Base-by-base conservation (phyloP, 2,797 vertebrate species). In the Crax fasciolata region DNA sequence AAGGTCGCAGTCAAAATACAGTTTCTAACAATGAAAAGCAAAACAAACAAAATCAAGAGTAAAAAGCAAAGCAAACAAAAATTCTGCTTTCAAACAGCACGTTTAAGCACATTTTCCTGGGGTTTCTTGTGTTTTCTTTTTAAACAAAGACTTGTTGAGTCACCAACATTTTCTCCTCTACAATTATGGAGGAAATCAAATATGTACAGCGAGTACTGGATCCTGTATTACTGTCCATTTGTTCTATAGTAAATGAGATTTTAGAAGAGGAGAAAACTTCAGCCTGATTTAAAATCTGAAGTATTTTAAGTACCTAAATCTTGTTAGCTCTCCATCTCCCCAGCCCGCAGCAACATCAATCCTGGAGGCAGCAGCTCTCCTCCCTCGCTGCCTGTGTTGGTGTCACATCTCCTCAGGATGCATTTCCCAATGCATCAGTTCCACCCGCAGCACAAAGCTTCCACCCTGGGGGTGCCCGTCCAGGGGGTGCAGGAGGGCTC, bases 131-230 rank as follows among this genome's bases (percentile, higher is more conserved):
- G 30, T 1, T 16, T 75, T 82, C 39, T 63, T 89, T 24, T 78
- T 74, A 83, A 95, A 72, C 62, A 61, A 51, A 85, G 82, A 81
- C 88, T 88, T 94, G 87, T 94, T 84, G 84, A 94, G 81, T 94
- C 80, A 91, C 93, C 89, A 95, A 25, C 32, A 28, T 89, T 76
- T 87, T 92, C 65, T 79, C 79, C 79, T 62, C 75, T 57, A 89
- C 62, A 82, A 19, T 94, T 93, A 94, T 2, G 14, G 72, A 91
- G 83, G 76, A 95, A 94, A 96, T 88, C 91, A 88, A 91, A 87
- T 94, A 82, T 10, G 66, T 62, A 70, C 91, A 86, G 30, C 74
- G 78, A 82, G 81, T 61, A 52, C 0, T 6, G 57, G 67, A 75
- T 91, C 89, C 82, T 61, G 38, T 49, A 94, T 94, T 85, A 75